Conservation (phyloP, 2,113 vertebrate species). For the Paramisgurnus dabryanus region DNA sequence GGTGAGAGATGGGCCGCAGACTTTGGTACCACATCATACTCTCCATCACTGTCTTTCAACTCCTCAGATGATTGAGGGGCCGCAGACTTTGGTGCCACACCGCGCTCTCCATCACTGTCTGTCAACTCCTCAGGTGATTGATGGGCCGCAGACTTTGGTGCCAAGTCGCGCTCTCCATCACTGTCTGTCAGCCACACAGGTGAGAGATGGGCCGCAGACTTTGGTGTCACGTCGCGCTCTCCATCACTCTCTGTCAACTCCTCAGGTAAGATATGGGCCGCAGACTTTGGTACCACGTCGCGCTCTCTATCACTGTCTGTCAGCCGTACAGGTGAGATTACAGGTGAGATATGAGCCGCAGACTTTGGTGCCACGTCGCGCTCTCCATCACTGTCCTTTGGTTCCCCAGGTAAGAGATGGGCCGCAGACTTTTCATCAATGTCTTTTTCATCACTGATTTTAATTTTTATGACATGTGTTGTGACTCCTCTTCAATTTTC, state of each 20-base stretch:
- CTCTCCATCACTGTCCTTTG: neutral
- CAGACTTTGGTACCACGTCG: neutral
- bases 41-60: neutral
- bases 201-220: neutral
- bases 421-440: neutral
- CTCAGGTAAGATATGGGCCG: neutral
- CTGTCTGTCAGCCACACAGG: neutral
- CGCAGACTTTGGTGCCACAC: neutral
- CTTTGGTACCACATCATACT: neutral
- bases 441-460: neutral
- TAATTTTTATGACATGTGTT: neutral
- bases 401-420: neutral
- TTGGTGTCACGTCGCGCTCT: neutral
- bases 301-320: neutral
- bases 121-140: too few relatives aligned
- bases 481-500: constrained; percentile 2
- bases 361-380: neutral
- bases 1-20: neutral
- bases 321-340: too few relatives aligned
- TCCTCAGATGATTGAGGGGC: neutral
- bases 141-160: neutral
- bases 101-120: neutral
- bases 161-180: neutral
- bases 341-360: neutral
- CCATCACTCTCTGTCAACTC: neutral